phyloP scores from a whole-genome alignment of 1,140 invertebrate genomes.

The Ptiloglossa arizonensis region DNA sequence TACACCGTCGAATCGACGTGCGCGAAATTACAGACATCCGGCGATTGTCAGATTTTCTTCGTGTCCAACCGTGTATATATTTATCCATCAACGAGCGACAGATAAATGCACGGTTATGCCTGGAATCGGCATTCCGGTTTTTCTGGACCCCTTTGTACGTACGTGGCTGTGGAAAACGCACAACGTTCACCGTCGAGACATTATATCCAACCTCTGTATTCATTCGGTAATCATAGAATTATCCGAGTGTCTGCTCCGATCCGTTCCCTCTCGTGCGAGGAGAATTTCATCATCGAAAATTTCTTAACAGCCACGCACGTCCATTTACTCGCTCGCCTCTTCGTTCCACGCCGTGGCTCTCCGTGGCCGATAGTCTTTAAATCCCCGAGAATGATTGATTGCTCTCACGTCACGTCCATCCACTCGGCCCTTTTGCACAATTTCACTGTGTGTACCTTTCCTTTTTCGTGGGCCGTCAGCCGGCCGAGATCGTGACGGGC shows the following conservation, averaged over 20 bases:
- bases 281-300: conserved; percentile 63
- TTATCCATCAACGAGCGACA: no score
- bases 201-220: conserved; percentile 5
- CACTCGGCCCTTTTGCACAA: conserved; percentile 53
- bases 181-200: conserved; percentile 12
- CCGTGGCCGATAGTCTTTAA: conserved; percentile 37
- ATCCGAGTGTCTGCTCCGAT: conserved; percentile 49
- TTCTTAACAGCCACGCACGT: conserved; percentile 50
- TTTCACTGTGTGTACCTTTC: conserved; percentile 50
- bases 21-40: no score
- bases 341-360: conserved; percentile 27
- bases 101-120: no score
- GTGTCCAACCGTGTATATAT: no score
- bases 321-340: conserved; percentile 42
- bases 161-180: neutral
- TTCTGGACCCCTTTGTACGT: no score
- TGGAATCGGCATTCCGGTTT: no score
- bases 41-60: no score
- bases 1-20: no score
- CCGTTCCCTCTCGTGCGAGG: conserved; percentile 36
- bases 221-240: conserved; percentile 54
- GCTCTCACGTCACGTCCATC: conserved; percentile 57
- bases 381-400: conserved; percentile 60
- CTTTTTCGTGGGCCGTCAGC: conserved; percentile 42
- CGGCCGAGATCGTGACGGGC: conserved; percentile 22